A percentile compares a stretch with the other conserved stretches of the same genome.
Evolutionary conservation across 2,888 invertebrate genomes (phyloP).

Genomic region (Cenopis cana): DNA sequence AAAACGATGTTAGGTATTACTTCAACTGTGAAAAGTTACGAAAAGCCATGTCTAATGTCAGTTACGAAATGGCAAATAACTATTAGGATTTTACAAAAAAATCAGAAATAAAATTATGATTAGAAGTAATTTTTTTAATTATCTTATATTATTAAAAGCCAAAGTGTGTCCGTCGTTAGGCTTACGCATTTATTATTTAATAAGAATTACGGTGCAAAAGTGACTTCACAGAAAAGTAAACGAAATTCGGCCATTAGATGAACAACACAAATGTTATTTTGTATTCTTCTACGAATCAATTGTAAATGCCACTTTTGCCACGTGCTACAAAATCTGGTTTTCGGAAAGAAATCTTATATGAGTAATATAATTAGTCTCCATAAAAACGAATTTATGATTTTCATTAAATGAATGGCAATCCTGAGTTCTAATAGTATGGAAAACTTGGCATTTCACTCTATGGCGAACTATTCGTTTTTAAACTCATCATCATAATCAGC

Average conservation of each 20-base stretch:
- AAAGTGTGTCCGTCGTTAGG: conserved; percentile 25
- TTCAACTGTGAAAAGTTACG: background rate
- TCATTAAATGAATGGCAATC: background rate
- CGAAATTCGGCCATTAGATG: background rate
- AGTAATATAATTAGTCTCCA: background rate
- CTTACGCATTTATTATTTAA: conserved; percentile 26
- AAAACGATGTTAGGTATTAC: background rate
- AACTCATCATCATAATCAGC: no score
- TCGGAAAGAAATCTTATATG: background rate
- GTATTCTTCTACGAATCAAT: background rate
- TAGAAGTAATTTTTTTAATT: background rate
- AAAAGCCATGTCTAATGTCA: background rate
- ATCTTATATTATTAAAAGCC: no score
- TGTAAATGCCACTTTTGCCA: conserved; percentile 14
- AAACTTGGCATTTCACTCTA: background rate
- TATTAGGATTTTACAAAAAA: background rate
- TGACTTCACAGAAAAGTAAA: background rate
- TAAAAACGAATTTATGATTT: background rate
- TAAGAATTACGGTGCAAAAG: conserved; percentile 23
- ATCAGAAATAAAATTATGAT: background rate
- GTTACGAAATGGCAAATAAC: background rate
- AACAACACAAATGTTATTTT: background rate
- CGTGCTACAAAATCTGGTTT: conserved; percentile 18
- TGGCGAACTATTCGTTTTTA: no score
- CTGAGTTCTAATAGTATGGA: background rate